Conservation (phyloP, 2,113 vertebrate genomes). For the Peromyscus californicus region DNA sequence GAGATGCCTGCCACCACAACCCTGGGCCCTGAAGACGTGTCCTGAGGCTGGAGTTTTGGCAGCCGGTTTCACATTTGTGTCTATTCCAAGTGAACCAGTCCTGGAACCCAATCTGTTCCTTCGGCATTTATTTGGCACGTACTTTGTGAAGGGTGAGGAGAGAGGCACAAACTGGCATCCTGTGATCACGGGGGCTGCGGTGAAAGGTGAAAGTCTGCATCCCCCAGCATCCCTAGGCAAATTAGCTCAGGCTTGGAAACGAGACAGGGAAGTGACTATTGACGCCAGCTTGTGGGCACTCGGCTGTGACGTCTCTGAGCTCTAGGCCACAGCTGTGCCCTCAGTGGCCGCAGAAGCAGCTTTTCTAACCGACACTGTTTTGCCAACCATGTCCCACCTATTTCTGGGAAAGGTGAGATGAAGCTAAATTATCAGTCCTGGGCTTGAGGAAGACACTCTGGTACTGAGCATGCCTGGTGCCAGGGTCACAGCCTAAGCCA, state of each 20-base stretch:
- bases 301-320: rapidly evolving
- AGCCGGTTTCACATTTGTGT: rapidly evolving
- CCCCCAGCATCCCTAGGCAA: not conserved
- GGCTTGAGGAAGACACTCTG: not conserved
- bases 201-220: rapidly evolving
- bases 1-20: rapidly evolving
- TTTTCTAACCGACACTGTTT: not conserved
- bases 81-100: not conserved
- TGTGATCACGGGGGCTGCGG: rapidly evolving
- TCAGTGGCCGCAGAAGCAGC: not conserved
- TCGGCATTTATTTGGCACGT: not conserved
- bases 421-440: rapidly evolving
- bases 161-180: not conserved
- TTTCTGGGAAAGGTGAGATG: not conserved
- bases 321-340: not conserved
- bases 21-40: not conserved
- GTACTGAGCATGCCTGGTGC: rapidly evolving
- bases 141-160: rapidly evolving
- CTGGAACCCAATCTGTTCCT: rapidly evolving
- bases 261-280: not conserved
- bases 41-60: not conserved
- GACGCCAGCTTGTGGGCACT: not conserved
- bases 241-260: not conserved
- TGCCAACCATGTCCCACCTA: not conserved
- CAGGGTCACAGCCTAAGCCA: not conserved